Evolutionary conservation across 2,113 vertebrate genomes (phyloP).

Genomic region (Dicerorhinus sumatrensis): DNA sequence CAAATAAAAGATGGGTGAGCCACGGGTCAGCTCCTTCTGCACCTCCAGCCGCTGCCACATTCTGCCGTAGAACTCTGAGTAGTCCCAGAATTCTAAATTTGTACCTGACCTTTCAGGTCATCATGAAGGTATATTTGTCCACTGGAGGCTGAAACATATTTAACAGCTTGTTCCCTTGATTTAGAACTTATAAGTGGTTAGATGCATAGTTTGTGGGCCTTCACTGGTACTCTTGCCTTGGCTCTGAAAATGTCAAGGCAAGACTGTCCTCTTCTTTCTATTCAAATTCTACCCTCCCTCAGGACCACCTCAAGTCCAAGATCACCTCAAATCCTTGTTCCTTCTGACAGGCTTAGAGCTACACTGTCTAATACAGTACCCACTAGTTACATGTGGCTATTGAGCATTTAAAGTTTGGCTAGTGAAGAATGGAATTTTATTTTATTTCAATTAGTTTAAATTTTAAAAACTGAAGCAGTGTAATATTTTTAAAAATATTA

Average conservation of each 20-base stretch:
- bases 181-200: background rate
- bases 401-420: background rate
- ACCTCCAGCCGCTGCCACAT: accelerated
- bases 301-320: background rate
- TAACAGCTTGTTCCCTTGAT: background rate
- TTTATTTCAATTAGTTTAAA: background rate
- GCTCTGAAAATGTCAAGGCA: background rate
- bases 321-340: background rate
- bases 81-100: background rate
- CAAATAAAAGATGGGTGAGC: accelerated
- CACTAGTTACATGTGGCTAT: background rate
- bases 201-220: background rate
- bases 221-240: background rate
- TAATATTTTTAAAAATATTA: background rate
- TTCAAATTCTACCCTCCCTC: background rate
- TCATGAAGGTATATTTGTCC: background rate
- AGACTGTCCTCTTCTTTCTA: background rate
- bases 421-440: background rate
- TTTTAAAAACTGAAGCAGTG: background rate
- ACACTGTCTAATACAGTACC: accelerated
- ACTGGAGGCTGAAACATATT: background rate
- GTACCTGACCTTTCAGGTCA: background rate
- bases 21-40: background rate
- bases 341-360: background rate
- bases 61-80: background rate